A percentile compares a stretch with the other conserved stretches of the same genome.
Conservation (phyloP, 2,797 vertebrate species). For the Sebastes taczanowskii region DNA sequence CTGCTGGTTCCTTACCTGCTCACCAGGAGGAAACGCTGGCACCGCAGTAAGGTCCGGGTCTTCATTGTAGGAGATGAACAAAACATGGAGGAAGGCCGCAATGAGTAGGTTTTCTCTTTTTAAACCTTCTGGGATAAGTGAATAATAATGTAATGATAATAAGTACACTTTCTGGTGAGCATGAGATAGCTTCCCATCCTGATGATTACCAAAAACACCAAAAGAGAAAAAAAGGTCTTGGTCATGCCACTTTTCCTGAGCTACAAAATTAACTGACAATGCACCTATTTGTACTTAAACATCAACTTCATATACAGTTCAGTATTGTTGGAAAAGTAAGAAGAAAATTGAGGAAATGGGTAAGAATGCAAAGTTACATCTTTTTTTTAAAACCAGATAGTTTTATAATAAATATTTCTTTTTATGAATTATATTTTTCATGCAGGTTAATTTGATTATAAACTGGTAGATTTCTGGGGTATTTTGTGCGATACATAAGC, state of each 20-base stretch:
- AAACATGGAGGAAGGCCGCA: constrained; percentile 76
- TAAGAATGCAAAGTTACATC: not conserved
- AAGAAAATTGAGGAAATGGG: not conserved
- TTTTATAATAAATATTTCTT: not conserved
- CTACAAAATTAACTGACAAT: not conserved
- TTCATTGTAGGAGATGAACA: constrained; percentile 78
- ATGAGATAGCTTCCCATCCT: not conserved
- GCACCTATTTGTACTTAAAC: not conserved
- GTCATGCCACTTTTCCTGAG: not conserved
- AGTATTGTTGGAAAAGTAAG: not conserved
- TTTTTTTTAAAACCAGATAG: not conserved
- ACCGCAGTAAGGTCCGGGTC: constrained; percentile 74
- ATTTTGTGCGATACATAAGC: not conserved
- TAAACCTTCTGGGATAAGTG: not conserved
- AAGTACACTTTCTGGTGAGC: not conserved
- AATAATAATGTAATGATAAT: not conserved
- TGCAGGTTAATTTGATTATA: not conserved
- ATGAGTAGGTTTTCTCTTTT: constrained; percentile 65
- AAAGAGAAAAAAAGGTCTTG: too few species aligned
- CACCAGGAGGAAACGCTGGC: constrained; percentile 80
- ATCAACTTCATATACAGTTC: not conserved
- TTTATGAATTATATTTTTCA: not conserved
- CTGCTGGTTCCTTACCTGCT: constrained; percentile 85
- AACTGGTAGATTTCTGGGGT: not conserved
- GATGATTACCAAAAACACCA: not conserved